phyloP scores from a whole-genome alignment of 1,140 invertebrate species.

The Sarcophaga peregrina region DNA sequence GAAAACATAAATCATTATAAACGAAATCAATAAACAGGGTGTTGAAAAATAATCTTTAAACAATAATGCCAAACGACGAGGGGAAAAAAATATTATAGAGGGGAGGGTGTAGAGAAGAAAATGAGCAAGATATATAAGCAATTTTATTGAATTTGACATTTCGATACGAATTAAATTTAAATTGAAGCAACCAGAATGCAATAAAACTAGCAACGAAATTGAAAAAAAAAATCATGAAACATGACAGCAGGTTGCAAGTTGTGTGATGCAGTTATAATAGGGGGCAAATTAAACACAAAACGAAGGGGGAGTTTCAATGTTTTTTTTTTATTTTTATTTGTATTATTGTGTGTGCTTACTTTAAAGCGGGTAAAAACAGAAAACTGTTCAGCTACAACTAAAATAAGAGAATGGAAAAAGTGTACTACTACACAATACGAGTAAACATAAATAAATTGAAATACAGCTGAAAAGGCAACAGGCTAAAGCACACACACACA shows the following conservation, averaged over 20 bases:
- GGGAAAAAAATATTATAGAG: neutral
- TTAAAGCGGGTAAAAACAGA: too few relatives aligned
- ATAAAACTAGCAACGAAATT: too few relatives aligned
- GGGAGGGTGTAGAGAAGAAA: neutral
- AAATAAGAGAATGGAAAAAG: neutral
- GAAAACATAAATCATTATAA: constrained; percentile 11
- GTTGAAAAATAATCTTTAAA: neutral
- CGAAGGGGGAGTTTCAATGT: neutral
- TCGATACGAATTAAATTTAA: neutral
- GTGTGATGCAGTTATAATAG: neutral
- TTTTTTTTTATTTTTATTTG: neutral
- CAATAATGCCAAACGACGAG: neutral
- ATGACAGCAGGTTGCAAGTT: neutral
- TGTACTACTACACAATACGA: too few relatives aligned
- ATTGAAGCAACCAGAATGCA: neutral
- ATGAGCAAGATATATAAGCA: neutral
- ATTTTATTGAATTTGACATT: neutral
- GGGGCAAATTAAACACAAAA: neutral
- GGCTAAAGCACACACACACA: neutral
- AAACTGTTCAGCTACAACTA: neutral
- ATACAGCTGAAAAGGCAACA: constrained; percentile 36
- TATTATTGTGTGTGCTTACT: neutral
- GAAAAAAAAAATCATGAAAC: neutral
- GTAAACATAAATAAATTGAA: neutral
- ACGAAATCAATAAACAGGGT: neutral